Base-by-base conservation (phyloP, 2,113 vertebrate species). In the Nematolebias whitei region DNA sequence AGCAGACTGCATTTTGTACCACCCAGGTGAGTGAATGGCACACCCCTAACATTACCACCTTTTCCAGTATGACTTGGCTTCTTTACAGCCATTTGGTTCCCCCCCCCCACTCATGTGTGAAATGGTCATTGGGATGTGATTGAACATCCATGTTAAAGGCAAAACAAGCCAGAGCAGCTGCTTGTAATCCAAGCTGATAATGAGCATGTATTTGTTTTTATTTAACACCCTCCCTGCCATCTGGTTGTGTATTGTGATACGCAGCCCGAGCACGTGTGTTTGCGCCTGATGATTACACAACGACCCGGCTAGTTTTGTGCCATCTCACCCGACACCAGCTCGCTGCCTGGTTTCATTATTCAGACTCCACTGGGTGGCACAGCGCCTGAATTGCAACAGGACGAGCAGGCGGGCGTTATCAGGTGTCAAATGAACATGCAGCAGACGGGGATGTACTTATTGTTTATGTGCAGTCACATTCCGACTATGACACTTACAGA, bases 211-310 rank as follows among this genome's bases (percentile, higher is more conserved):
- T 78, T 78, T 73, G 51, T 87, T 85, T 90, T 90, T 90, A 88
- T 92, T 91, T 87, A 89, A 87, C 86, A 83, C 79, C 77, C 69
- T 71, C 66, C 44, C 54, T 40, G 65, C 90, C 92, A 92, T 92
- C 91, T 92, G 92, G 59, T 62, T 48, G 29, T 85, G 76, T 89
- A 87, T 79, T 88, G 85, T 83, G 81, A 88, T 88, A 84, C 71
- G 47, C 66, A 23, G 69, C 20, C 58, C 4, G 57, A 49, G 70
- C 88, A 85, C 59, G 71, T 83, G 84, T 72, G 80, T 29, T 32
- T 71, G 76, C 81, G 77, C 74, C 79, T 82, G 79, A 76, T 82
- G 80, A 88, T 91, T 89, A 89, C 80, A 83, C 85, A 91, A 87
- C 68, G 71, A 56, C 41, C 26, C 6, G 51, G 43, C 58, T 59